Percentiles rank a stretch among this genome's conserved stretches.
These are phyloP conservation scores for Thamnophis elegans DNA, from an alignment of 2,797 vertebrate genomes.

Conservation along the genomic window DNA sequence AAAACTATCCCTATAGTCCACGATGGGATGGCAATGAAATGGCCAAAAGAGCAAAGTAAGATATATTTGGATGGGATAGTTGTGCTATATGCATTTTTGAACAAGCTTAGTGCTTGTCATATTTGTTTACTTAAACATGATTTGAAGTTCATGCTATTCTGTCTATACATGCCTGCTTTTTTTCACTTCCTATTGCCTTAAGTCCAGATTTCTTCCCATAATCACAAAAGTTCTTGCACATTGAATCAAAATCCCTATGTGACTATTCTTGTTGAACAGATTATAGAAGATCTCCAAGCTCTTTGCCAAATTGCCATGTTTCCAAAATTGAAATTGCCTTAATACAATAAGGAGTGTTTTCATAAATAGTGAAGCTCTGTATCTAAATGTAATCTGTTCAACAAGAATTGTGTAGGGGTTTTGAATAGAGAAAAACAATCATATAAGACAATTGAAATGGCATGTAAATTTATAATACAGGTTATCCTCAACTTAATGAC, in stretches of 20 bases:
- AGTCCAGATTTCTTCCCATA: neutral
- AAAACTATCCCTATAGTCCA: slow-evolving; percentile 97
- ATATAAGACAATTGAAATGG: neutral
- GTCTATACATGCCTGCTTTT: neutral
- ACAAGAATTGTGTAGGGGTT: neutral
- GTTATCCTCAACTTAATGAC: neutral
- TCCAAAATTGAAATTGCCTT: neutral
- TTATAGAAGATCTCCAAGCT: neutral
- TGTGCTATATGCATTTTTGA: neutral
- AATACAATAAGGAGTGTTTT: neutral
- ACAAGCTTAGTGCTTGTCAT: neutral
- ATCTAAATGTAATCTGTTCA: neutral
- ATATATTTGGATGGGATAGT: slow-evolving; percentile 11
- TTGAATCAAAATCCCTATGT: neutral
- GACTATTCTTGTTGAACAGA: neutral
- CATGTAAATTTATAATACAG: neutral
- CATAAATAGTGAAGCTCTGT: neutral
- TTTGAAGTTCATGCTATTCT: neutral
- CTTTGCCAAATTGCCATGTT: neutral
- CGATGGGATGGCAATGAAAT: slow-evolving; percentile 99
- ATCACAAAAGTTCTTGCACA: neutral
- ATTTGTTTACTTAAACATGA: neutral
- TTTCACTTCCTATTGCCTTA: neutral
- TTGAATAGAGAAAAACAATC: neutral
- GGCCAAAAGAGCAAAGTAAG: slow-evolving; percentile 99